Base-by-base conservation (phyloP, 1,140 invertebrate species). In the Drosophila sproati region DNA sequence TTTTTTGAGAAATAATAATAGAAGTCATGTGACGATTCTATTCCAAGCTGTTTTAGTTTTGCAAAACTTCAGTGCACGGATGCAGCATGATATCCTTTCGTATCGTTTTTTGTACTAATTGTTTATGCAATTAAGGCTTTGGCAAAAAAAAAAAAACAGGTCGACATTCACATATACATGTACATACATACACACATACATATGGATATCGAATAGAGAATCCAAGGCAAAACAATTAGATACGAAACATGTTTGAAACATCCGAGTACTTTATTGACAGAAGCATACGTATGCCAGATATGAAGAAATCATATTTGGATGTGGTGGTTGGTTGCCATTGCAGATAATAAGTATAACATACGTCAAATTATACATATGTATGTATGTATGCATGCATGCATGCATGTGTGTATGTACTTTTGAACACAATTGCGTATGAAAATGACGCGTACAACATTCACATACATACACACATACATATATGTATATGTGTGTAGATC, bases 161-260 rank as follows among this genome's bases (percentile, higher is more conserved):
- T 67, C 47, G 50, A 20, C n/a, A 12, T 12, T 12, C 12, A 12
- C 12, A 12, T 12, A 12, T 12, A 12, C 12, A 51, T 37, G 57
- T 50, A 67, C 70, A 66, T 6, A 57, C 45, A 29, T 32, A 45
- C 3, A 28, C 32, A 71, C 28, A 4, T 47, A 45, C 28, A 52
- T 32, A 7, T 35, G 28, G 20, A 43, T 48, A 31, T 34, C 48
- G 29, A 41, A 63, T 32, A 10, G 20, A 64, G 60, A 64, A 41
- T 37, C 54, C 70, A 67, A 67, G 54, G 63, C 47, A 73, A 66
- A 57, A 55, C 50, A 64, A 73, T 73, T 59, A 73, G 59, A 67
- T 59, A 43, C 51, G 35, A 72, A 66, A 56, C 20, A 20, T 64
- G 61, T 66, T 72, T 66, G 12, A 72, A 72, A 72, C 69, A 66